These are phyloP conservation scores for Rhagologus leucostigma DNA, from an alignment of 2,113 vertebrate genomes.

Conservation along the genomic window DNA sequence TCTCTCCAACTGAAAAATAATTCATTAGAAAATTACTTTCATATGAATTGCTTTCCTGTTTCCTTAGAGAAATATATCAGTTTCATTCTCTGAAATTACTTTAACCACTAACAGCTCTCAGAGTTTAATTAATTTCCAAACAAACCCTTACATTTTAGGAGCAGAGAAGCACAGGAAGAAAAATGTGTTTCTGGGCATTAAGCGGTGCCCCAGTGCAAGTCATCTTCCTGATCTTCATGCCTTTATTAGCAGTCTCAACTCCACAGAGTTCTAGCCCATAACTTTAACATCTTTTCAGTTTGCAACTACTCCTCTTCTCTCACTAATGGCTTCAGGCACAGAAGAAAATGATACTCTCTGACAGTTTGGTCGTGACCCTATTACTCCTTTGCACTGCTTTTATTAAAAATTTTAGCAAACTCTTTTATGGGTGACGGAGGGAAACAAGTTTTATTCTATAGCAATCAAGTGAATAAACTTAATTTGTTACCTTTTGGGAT, in stretches of 20 bases:
- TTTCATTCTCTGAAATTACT: not conserved
- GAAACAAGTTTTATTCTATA: not conserved
- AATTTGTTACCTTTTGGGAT: not conserved
- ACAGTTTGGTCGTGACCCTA: not conserved
- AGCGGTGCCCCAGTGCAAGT: not conserved
- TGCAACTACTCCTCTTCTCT: not conserved
- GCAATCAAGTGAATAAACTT: not conserved
- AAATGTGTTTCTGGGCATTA: not conserved
- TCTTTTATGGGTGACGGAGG: accelerated
- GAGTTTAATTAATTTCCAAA: slow-evolving; percentile 3
- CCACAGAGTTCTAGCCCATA: not conserved
- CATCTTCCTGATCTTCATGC: not conserved
- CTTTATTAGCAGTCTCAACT: not conserved
- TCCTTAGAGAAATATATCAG: not conserved
- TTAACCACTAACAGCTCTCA: not conserved
- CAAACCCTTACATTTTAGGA: not conserved
- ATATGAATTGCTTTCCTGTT: not conserved
- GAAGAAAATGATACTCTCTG: not conserved
- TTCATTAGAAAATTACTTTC: not conserved
- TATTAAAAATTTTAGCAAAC: not conserved
- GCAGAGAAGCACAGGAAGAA: not conserved
- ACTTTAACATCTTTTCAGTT: not conserved
- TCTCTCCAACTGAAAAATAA: not conserved
- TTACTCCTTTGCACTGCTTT: not conserved
- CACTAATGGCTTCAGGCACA: not conserved